Evolutionary conservation across 2,888 invertebrate genomes (phyloP), one percentile per base, ranked within the genome.

Genomic region (Mimachlamys varia): DNA sequence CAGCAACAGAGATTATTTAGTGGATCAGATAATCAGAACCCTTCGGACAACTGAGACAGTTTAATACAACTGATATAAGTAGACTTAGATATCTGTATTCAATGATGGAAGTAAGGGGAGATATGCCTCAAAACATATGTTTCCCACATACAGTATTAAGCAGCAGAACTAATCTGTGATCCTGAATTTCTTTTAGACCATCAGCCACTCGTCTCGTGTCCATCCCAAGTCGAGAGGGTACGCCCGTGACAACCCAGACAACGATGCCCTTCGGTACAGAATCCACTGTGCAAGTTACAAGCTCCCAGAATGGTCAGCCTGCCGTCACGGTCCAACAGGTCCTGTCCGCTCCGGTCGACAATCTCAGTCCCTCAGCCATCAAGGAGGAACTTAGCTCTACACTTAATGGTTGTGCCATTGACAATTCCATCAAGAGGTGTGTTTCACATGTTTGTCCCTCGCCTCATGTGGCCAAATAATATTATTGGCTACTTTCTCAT

Each of bases 391-490:
- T n/a, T 90, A 1, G 91, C 33, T 76, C 76, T 0, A 76, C 76
- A 76, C 76, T 76, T 0, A 76, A 76, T 33, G 76, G 76, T 0
- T 76, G 92, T 49, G 91, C 92, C 27, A 91, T 90, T 12, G 95
- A 96, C 90, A 94, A 94, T 89, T 94, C 94, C 12, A 93, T 96
- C n/a, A 92, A 94, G 22, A 93, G 93, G 95, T 96, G 91, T 91
- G 93, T 88, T 37, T 15, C 17, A n/a, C n/a, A n/a, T n/a, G 7
- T 62, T n/a, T 62, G 1, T 10, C 27, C n/a, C 62, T 4, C n/a
- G 22, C 62, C 10, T 13, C 10, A 15, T 62, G 44, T 44, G 44
- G 44, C n/a, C n/a, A n/a, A 44, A 44, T 7, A 44, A 44, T 3
- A 44, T 44, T 44, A 7, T 44, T 3, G 44, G 44, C 44, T 44